Evolutionary conservation across 1,140 invertebrate species (phyloP).

Genomic region (Hypsibius dujardini): DNA sequence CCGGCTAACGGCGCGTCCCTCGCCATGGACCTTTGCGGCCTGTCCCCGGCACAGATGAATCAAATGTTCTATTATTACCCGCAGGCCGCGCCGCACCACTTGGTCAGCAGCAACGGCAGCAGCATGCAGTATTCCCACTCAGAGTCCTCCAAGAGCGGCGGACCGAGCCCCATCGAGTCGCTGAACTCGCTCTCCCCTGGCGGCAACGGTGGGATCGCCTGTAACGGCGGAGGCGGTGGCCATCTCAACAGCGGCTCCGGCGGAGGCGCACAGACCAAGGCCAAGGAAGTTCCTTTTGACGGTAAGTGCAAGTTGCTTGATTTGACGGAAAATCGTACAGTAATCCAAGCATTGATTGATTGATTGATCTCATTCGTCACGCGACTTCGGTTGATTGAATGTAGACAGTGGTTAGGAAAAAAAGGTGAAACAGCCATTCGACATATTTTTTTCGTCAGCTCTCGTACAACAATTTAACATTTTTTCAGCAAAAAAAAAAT

Average conservation of each 20-base stretch:
- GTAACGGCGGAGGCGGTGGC: background rate
- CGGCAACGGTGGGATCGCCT: background rate
- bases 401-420: too few species aligned
- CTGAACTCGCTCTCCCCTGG: constrained; percentile 5
- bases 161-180: constrained; percentile 8
- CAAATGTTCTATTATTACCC: background rate
- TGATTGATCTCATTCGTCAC: too few species aligned
- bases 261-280: background rate
- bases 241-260: background rate
- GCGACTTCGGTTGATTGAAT: too few species aligned
- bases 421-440: too few species aligned
- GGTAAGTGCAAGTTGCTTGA: background rate
- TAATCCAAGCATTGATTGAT: too few species aligned
- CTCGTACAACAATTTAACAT: too few species aligned
- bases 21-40: background rate
- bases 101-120: background rate
- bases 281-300: background rate
- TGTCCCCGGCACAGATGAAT: background rate
- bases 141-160: constrained; percentile 3
- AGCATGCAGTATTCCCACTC: constrained; percentile 8
- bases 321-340: too few species aligned
- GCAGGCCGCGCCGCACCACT: background rate
- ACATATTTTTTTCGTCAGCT: too few species aligned
- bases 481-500: too few species aligned
- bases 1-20: background rate